Percentiles rank a stretch among this genome's conserved stretches.
These are phyloP conservation scores for Peromyscus maniculatus DNA, from an alignment of 2,113 vertebrate species.

Conservation along the genomic window DNA sequence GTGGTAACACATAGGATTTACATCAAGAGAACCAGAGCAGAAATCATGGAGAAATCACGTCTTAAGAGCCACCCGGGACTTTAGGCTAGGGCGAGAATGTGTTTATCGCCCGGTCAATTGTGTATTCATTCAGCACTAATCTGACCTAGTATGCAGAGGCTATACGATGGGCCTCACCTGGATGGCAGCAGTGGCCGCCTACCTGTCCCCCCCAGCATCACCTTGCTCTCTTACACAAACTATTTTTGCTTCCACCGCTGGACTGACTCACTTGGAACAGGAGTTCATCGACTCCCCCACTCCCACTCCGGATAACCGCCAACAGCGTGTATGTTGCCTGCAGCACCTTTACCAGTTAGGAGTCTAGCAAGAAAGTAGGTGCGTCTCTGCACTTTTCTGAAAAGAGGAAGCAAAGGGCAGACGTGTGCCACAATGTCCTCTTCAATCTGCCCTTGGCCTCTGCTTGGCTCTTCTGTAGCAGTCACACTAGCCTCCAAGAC, in stretches of 20 bases:
- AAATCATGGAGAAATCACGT: neutral
- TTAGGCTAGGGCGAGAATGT: neutral
- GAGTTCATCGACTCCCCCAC: neutral
- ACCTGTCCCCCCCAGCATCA: neutral
- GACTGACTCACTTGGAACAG: conserved; percentile 6
- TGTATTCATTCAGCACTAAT: neutral
- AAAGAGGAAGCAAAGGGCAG: conserved; percentile 4
- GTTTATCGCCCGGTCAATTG: neutral
- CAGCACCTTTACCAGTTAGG: neutral
- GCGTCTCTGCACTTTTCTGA: neutral
- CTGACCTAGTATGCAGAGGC: neutral
- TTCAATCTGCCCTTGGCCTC: neutral
- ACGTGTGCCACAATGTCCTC: neutral
- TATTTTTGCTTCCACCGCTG: neutral
- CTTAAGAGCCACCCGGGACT: neutral
- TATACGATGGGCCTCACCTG: neutral
- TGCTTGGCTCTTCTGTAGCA: neutral
- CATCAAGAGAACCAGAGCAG: conserved; percentile 6
- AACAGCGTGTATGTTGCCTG: neutral
- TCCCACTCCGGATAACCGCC: conserved; percentile 1
- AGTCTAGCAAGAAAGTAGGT: neutral
- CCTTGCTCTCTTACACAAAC: neutral
- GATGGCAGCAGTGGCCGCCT: neutral
- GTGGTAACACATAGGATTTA: neutral
- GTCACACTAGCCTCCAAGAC: neutral